Evolutionary conservation across 2,113 vertebrate genomes (phyloP), one percentile per base, ranked within the genome.

Genomic region (Sialia sialis): DNA sequence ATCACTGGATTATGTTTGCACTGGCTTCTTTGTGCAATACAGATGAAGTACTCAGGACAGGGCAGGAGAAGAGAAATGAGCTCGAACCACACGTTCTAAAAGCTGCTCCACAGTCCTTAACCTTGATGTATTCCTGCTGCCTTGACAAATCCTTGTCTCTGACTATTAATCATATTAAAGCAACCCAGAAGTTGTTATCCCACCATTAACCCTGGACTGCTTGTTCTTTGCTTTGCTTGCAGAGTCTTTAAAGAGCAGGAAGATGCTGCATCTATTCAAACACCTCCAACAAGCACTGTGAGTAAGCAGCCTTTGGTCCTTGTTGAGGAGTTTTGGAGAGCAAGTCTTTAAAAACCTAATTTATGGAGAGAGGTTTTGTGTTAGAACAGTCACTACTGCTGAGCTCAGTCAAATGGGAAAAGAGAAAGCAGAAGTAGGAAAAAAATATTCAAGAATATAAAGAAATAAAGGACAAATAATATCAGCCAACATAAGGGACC

Each of bases 221-320:
- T 0, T 52, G 75, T 91, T 83, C 91, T 87, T 77, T 91, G 78
- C 72, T 93, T 76, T 0, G 2, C 36, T 91, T 82, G 78, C 75
- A 87, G 73, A 85, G 64, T 32, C 36, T 72, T 83, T 56, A 36
- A 52, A 90, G 78, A 83, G 70, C 7, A 43, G 64, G 69, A 56
- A 82, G 87, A 70, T 38, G 59, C 59, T 90, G 55, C 72, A 49
- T 77, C 67, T 88, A 64, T 81, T 96, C 79, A 94, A 86, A 81
- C 16, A 30, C 34, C 74, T 82, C 63, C 66, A 80, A 23, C 13
- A 59, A 84, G 55, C 1, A 4, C 48, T 34, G 55, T 95, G 90
- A 93, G 92, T 95, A 95, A 95, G 67, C 84, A 95, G 51, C 75
- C 87, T 69, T 83, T 10, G 2, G 59, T 83, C 59, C 39, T 83